Base-by-base conservation (phyloP, 30 jellyfish, hydroid and myxozoan species). In the Chrysaora quinquecirrha region DNA sequence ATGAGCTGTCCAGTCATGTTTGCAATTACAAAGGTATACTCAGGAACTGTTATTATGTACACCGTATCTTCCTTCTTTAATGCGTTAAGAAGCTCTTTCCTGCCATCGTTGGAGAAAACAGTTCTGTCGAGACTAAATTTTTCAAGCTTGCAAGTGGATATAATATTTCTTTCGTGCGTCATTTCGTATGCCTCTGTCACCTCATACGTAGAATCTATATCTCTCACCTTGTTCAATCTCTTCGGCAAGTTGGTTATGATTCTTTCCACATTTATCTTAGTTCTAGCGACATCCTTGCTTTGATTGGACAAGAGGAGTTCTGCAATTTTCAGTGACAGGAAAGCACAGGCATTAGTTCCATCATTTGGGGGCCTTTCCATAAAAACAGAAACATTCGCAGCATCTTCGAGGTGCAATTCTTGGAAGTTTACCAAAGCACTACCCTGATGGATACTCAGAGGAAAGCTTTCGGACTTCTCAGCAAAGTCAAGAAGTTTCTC, bases 21-120 rank as follows among this genome's bases (percentile, higher is more conserved):
- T 68, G 31, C 80, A 19, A 68, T 35, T 64, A 68, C 64, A 68
- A 68, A 68, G 18, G 14, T 68, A 64, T 24, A 68, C 2, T 28
- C 31, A 19, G 64, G 80, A 23, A 68, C 80, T 14, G 80, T 68
- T n/a, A 30, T 32, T 32, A n/a, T n/a, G n/a, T n/a, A n/a, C n/a
- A n/a, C n/a, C n/a, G n/a, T n/a, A n/a, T n/a, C n/a, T n/a, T n/a
- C n/a, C n/a, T n/a, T n/a, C n/a, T n/a, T n/a, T n/a, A n/a, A n/a
- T n/a, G n/a, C n/a, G n/a, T n/a, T n/a, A n/a, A n/a, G n/a, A n/a
- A n/a, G n/a, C n/a, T n/a, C n/a, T n/a, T n/a, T n/a, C n/a, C n/a
- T n/a, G n/a, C n/a, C n/a, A n/a, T n/a, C n/a, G n/a, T n/a, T n/a
- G n/a, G n/a, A n/a, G n/a, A n/a, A n/a, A n/a, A n/a, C n/a, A n/a